These are phyloP conservation scores for Perca schrenkii DNA, from an alignment of 2,113 vertebrate genomes.

Conservation along the genomic window DNA sequence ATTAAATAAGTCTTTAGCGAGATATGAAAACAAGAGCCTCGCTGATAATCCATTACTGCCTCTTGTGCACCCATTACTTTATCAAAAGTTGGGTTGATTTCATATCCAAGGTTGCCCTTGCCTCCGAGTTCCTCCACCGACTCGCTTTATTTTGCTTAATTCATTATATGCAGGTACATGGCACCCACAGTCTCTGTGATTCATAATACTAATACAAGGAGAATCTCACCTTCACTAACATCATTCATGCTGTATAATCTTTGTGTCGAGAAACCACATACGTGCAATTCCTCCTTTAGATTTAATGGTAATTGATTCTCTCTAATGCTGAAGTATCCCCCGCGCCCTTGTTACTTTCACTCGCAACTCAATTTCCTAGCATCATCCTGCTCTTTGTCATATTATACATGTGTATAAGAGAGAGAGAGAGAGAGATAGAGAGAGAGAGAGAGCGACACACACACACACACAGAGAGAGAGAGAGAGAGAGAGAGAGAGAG, in stretches of 20 bases:
- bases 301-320: conserved; percentile 74
- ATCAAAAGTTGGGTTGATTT: conserved; percentile 60
- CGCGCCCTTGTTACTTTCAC: conserved; percentile 70
- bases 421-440: neutral
- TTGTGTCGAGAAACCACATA: conserved; percentile 63
- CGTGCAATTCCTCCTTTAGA: conserved; percentile 67
- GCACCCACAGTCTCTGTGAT: conserved; percentile 36
- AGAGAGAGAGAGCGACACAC: neutral
- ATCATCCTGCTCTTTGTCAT: conserved; percentile 72
- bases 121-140: conserved; percentile 35
- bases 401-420: conserved; percentile 57
- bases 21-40: conserved; percentile 55
- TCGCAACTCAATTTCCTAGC: conserved; percentile 67
- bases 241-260: conserved; percentile 67
- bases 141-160: conserved; percentile 62
- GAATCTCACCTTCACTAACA: conserved; percentile 67
- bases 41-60: conserved; percentile 61
- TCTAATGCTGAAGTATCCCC: conserved; percentile 65
- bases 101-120: conserved; percentile 67
- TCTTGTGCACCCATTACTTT: conserved; percentile 65
- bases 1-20: conserved; percentile 60
- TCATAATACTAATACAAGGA: conserved; percentile 59
- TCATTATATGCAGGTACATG: conserved; percentile 55
- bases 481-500: neutral
- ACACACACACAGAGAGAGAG: neutral